A percentile compares a stretch with the other conserved stretches of the same genome.
Evolutionary conservation across 2,113 vertebrate species (phyloP).

Genomic region (Corythoichthys intestinalis): DNA sequence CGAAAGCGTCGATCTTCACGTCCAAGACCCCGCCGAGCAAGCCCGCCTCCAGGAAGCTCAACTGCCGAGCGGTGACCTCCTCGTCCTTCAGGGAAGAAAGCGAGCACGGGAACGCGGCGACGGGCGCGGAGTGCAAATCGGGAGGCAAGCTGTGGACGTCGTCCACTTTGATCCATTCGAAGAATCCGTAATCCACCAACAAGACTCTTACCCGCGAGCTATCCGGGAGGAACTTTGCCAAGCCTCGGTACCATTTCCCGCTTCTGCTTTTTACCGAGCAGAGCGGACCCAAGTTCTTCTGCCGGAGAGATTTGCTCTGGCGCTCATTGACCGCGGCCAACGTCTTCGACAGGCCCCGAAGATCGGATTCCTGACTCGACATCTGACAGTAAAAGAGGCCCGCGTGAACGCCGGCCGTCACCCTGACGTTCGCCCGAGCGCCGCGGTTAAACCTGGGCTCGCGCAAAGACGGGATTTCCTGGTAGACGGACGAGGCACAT

Average conservation of each 20-base stretch:
- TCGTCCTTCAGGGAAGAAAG: slow-evolving; percentile 70
- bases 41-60: slow-evolving; percentile 71
- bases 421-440: slow-evolving; percentile 67
- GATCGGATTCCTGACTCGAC: slow-evolving; percentile 66
- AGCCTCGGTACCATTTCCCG: slow-evolving; percentile 83
- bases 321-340: slow-evolving; percentile 73
- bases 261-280: slow-evolving; percentile 83
- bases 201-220: slow-evolving; percentile 76
- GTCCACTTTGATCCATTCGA: slow-evolving; percentile 74
- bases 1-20: slow-evolving; percentile 66
- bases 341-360: slow-evolving; percentile 71
- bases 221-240: slow-evolving; percentile 78
- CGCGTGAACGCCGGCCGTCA: slow-evolving; percentile 77
- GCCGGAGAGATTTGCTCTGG: slow-evolving; percentile 33
- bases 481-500: slow-evolving; percentile 54
- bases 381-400: slow-evolving; percentile 84
- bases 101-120: slow-evolving; percentile 82
- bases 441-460: slow-evolving; percentile 71
- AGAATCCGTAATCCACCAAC: slow-evolving; percentile 86
- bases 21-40: slow-evolving; percentile 74
- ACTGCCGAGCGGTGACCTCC: slow-evolving; percentile 62
- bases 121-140: slow-evolving; percentile 73
- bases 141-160: slow-evolving; percentile 74
- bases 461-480: slow-evolving; percentile 68
- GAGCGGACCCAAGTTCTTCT: slow-evolving; percentile 78